Evolutionary conservation across 2,888 invertebrate species (phyloP), one percentile per base, ranked within the genome.

Genomic region (Incurvaria masculella): DNA sequence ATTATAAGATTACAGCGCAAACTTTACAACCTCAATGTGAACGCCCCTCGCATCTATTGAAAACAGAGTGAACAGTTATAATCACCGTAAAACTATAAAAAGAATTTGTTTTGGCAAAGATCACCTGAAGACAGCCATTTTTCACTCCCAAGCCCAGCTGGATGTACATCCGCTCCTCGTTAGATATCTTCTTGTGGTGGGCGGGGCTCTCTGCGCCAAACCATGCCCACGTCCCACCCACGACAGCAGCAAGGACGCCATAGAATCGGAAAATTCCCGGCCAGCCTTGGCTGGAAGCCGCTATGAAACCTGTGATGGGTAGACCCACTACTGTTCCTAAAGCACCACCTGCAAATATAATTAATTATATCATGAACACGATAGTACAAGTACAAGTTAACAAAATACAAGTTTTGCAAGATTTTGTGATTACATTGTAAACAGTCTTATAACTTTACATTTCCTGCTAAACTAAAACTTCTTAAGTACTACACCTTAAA

Each of bases 251-350:
- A 0, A 84, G 57, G 5, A 79, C 64, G 0, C 89, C 91, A 55
- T 87, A 88, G 45, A 87, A 72, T 52, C 91, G 88, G 61, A 91
- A 92, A 45, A 88, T 83, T 2, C 87, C 83, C 0, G 91, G 89
- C 92, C 92, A 92, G 6, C 91, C 91, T 4, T 83, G 60, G 0
- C 68, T 48, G 0, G 88, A 87, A 1, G 83, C 79, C 0, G 89
- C 84, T 42, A 94, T 74, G 38, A 84, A 72, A 0, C 93, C 93
- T 8, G 89, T 87, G 38, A 87, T 67, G 1, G 87, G 84, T 59
- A 91, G 64, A 46, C 89, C 85, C 1, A 91, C 61, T 1, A 91
- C 88, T 1, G 90, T 88, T 2, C 94, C 94, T 8, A 91, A 76
- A 55, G 89, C 88, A 53, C 86, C 84, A 27, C 91, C 92, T 63